Evolutionary conservation across 2,888 invertebrate genomes (phyloP).

Genomic region (Trilocha varians): DNA sequence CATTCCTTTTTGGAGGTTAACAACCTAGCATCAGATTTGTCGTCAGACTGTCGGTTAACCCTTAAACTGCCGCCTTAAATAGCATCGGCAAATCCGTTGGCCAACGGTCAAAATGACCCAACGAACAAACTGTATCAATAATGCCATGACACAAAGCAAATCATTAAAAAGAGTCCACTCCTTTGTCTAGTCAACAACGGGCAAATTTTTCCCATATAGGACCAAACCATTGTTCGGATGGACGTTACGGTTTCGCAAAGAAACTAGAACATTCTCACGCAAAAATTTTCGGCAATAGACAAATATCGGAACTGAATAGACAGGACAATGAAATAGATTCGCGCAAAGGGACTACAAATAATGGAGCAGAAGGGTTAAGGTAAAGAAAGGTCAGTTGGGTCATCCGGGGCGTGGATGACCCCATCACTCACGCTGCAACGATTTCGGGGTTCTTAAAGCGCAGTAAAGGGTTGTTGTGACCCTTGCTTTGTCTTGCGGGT

Average conservation of each 20-base stretch:
- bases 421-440: constrained; percentile 68
- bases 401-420: constrained; percentile 63
- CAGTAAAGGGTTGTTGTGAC: constrained; percentile 66
- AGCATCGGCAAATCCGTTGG: constrained; percentile 64
- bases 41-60: constrained; percentile 23
- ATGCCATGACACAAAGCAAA: constrained; percentile 56
- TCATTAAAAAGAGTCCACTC: constrained; percentile 71
- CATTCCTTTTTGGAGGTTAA: neutral
- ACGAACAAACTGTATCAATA: constrained; percentile 57
- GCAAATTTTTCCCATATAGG: constrained; percentile 53
- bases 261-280: constrained; percentile 70
- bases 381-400: constrained; percentile 62
- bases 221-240: constrained; percentile 33
- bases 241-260: constrained; percentile 68
- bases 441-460: constrained; percentile 65
- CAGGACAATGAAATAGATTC: constrained; percentile 70
- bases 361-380: constrained; percentile 66
- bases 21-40: neutral
- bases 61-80: constrained; percentile 46
- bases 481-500: constrained; percentile 41
- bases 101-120: constrained; percentile 63
- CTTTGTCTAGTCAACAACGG: constrained; percentile 57
- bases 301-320: constrained; percentile 45
- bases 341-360: constrained; percentile 74
- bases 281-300: constrained; percentile 58